Conservation (phyloP, 2,797 vertebrate genomes). For the Sebastes oblongus region DNA sequence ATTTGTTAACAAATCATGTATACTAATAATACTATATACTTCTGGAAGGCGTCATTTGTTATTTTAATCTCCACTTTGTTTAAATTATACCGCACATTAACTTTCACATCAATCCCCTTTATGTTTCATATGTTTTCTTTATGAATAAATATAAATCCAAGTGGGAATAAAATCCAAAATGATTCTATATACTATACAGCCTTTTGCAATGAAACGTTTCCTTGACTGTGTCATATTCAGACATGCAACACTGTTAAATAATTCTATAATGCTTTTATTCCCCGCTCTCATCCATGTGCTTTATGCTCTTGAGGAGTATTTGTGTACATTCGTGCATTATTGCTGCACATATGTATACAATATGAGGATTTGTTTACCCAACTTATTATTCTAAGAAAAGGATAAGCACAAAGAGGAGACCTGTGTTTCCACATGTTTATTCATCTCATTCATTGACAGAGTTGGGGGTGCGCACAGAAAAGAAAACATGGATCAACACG, state of each 20-base stretch:
- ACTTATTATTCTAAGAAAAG: not conserved
- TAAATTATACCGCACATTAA: conserved; percentile 34
- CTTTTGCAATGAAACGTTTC: not conserved
- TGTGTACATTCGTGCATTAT: not conserved
- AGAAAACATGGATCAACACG: conserved; percentile 33
- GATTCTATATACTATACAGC: not conserved
- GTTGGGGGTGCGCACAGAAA: conserved; percentile 33
- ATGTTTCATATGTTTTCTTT: conserved; percentile 7
- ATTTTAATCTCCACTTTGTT: conserved; percentile 68
- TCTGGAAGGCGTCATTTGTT: conserved; percentile 71
- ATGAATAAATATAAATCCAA: not conserved
- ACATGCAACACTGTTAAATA: not conserved
- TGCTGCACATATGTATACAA: not conserved
- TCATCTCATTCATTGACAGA: conserved; percentile 66
- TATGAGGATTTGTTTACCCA: not conserved
- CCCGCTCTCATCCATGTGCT: not conserved
- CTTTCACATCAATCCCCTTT: conserved; percentile 30
- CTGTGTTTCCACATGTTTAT: conserved; percentile 66
- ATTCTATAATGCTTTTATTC: not conserved
- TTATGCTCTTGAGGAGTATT: not conserved
- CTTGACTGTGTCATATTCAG: not conserved
- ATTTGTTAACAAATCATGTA: conserved; percentile 2
- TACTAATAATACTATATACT: not conserved
- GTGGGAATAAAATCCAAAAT: not conserved
- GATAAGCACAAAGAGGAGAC: not conserved